Conservation (phyloP, 2,113 vertebrate species). For the Amia ocellicauda region DNA sequence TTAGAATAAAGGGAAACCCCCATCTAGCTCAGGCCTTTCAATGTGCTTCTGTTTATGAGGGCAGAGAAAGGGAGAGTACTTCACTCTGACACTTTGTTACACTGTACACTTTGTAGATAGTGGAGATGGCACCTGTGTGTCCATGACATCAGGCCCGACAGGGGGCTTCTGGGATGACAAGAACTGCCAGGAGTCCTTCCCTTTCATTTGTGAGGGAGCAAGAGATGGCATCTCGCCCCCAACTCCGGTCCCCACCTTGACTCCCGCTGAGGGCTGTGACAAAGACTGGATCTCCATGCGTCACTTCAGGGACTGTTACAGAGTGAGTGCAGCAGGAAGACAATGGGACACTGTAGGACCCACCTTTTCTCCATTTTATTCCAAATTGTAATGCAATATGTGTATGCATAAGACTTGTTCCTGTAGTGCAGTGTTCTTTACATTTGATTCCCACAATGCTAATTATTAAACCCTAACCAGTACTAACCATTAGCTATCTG, state of each 20-base stretch:
- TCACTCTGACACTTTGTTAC: no score
- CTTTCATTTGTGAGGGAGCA: constrained; percentile 60
- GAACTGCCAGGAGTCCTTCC: constrained; percentile 43
- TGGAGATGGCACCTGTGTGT: constrained; percentile 58
- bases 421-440: no score
- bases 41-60: background rate
- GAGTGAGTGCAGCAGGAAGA: constrained; percentile 38
- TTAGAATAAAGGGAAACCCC: no score
- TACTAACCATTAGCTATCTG: no score
- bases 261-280: constrained; percentile 46
- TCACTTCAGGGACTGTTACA: constrained; percentile 62
- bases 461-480: no score
- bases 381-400: no score
- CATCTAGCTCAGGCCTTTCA: background rate
- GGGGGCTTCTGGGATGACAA: constrained; percentile 69
- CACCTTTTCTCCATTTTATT: no score
- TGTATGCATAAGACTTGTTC: no score
- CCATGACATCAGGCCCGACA: constrained; percentile 56
- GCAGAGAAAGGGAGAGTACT: background rate
- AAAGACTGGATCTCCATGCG: constrained; percentile 41
- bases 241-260: constrained; percentile 50
- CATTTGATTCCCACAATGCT: no score
- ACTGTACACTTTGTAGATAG: constrained; percentile 43
- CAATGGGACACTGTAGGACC: no score
- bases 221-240: constrained; percentile 64